These are phyloP conservation scores for Drosophila watanabei DNA, from an alignment of 1,140 invertebrate species.

Conservation along the genomic window DNA sequence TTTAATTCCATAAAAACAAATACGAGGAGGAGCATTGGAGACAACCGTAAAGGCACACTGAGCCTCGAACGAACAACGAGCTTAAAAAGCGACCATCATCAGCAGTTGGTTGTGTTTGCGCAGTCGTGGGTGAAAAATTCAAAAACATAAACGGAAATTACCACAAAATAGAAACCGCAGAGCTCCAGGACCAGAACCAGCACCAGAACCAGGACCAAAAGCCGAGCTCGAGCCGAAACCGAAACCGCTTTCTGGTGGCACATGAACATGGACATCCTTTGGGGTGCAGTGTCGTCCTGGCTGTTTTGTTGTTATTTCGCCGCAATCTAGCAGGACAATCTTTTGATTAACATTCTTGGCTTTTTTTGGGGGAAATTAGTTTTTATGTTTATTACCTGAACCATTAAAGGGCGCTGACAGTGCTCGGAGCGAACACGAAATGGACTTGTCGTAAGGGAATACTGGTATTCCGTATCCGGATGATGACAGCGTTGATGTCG, in stretches of 20 bases:
- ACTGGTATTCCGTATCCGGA: constrained; percentile 22
- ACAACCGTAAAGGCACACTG: constrained; percentile 65
- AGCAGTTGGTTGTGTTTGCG: constrained; percentile 78
- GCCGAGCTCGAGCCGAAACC: constrained; percentile 9
- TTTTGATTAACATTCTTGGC: constrained; percentile 83
- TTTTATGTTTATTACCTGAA: constrained; percentile 84
- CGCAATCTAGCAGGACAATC: constrained; percentile 82
- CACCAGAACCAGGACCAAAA: not conserved
- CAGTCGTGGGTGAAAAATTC: constrained; percentile 83
- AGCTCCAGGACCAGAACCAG: constrained; percentile 26
- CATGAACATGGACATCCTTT: constrained; percentile 27
- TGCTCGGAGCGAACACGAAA: constrained; percentile 48
- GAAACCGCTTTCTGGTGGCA: constrained; percentile 38
- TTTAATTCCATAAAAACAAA: constrained; percentile 75
- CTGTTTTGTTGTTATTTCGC: constrained; percentile 49
- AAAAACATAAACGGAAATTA: constrained; percentile 85
- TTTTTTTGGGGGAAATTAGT: constrained; percentile 82
- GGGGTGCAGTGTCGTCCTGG: constrained; percentile 37
- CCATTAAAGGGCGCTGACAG: constrained; percentile 72
- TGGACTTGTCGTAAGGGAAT: constrained; percentile 66
- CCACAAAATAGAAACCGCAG: constrained; percentile 83
- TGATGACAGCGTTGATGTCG: constrained; percentile 34
- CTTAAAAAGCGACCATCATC: constrained; percentile 59
- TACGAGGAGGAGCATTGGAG: constrained; percentile 53
- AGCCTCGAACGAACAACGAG: constrained; percentile 34